Evolutionary conservation across 2,113 vertebrate species (phyloP), one percentile per base, ranked within the genome.

Genomic region (Hyla sarda): DNA sequence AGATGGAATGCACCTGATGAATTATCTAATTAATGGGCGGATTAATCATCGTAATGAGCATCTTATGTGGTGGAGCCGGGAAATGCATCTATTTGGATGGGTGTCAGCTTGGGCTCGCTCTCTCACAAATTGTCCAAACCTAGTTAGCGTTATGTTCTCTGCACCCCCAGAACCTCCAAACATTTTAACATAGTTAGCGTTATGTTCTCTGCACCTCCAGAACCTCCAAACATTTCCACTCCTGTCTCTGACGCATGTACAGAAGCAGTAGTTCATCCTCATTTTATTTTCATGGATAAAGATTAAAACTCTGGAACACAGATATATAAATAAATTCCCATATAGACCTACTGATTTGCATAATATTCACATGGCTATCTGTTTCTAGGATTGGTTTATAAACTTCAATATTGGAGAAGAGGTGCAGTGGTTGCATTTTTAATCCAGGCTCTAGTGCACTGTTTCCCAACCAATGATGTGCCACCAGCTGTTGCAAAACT

Each of bases 11-110:
- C 7, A 30, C 37, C 1, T 41, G 52, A 60, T 21, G 37, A 45
- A 19, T 32, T 12, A n/a, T 47, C 34, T n/a, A 60, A 25, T 77
- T 54, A 52, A 34, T 34, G 23, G 23, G 21, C n/a, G 32, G 48
- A 21, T 50, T 45, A 23, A 82, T 62, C 30, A 54, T 16, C 60
- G 34, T 23, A 54, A 74, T 83, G 69, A 73, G 50, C 69, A 45
- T 83, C 30, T 83, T 73, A 58, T 73, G 25, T 2, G 5, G 11
- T 0, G 1, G 12, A 12, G 60, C 72, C n/a, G 72, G 45, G 28
- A 25, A 6, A 23, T 78, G n/a, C 54, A 37, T 82, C 62, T 45
- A 21, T 56, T 23, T 21, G 54, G 11, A 9, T 23, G 82, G 60
- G 34, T 60, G 77, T 45, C 32, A 6, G 62, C 62, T 16, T 30